Evolutionary conservation across 64 coral and sea anemone species (phyloP).

Genomic region (Cladopsammia gracilis): DNA sequence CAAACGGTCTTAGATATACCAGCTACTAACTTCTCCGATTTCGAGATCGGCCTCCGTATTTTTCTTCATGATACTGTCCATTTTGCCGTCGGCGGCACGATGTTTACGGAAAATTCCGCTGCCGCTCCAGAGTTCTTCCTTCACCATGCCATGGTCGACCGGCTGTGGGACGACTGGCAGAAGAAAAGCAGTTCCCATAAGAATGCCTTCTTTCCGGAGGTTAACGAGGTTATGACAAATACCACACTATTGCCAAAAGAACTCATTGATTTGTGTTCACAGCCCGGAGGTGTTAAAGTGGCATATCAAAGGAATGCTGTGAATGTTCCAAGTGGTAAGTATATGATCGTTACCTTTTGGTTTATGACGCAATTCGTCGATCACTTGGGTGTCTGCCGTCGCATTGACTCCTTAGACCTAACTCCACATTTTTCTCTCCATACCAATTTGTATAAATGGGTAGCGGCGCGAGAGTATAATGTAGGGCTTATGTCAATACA

Average conservation of each 20-base stretch:
- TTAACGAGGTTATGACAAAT: background rate
- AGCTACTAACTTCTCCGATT: background rate
- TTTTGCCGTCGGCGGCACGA: slow-evolving; percentile 55
- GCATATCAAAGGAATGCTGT: no score
- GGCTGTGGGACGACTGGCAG: slow-evolving; percentile 62
- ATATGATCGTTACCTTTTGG: no score
- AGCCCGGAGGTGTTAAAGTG: background rate
- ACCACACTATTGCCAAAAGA: background rate
- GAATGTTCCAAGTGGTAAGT: no score
- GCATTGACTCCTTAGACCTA: no score
- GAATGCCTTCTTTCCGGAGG: background rate
- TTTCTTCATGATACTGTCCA: slow-evolving; percentile 34
- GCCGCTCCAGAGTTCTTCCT: no score
- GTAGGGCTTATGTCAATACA: no score
- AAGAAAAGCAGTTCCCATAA: slow-evolving; percentile 20
- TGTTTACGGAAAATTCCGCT: slow-evolving; percentile 24
- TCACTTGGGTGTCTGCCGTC: no score
- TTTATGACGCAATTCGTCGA: no score
- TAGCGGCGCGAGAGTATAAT: no score
- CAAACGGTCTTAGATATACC: background rate
- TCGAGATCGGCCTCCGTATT: background rate
- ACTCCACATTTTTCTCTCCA: no score
- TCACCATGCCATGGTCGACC: slow-evolving; percentile 52
- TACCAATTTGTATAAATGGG: no score
- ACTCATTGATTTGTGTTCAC: background rate